Evolutionary conservation across 2,888 invertebrate species (phyloP).

Genomic region (Molorchus minor): DNA sequence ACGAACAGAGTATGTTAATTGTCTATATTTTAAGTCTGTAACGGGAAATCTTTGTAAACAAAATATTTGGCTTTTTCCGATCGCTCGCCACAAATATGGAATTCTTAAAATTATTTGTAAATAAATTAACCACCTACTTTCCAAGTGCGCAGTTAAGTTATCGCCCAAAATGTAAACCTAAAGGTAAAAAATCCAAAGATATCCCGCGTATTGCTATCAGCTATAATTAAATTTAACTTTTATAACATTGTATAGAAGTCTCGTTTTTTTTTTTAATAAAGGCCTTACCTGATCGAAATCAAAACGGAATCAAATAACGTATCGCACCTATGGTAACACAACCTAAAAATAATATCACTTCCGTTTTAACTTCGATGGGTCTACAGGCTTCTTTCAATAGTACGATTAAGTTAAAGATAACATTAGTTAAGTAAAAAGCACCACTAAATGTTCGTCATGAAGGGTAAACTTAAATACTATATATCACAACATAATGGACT

Average conservation of each 20-base stretch:
- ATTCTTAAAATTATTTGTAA: no score
- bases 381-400: background rate
- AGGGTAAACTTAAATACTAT: slow-evolving; percentile 37
- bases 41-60: no score
- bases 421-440: slow-evolving; percentile 35
- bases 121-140: no score
- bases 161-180: no score
- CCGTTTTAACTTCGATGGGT: slow-evolving; percentile 6
- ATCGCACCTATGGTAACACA: background rate
- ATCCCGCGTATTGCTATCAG: background rate
- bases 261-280: background rate
- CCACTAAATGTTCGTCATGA: slow-evolving; percentile 37
- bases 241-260: background rate
- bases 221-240: slow-evolving; percentile 1
- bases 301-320: no score
- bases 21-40: no score
- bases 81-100: no score
- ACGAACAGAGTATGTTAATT: no score
- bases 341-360: background rate
- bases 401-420: slow-evolving; percentile 11
- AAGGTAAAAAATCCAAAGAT: background rate
- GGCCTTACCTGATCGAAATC: no score
- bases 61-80: no score
- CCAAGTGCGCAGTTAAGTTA: no score
- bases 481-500: slow-evolving; percentile 43